Evolutionary conservation across 2,888 invertebrate species (phyloP).

Genomic region (Amphiduros pacificus): DNA sequence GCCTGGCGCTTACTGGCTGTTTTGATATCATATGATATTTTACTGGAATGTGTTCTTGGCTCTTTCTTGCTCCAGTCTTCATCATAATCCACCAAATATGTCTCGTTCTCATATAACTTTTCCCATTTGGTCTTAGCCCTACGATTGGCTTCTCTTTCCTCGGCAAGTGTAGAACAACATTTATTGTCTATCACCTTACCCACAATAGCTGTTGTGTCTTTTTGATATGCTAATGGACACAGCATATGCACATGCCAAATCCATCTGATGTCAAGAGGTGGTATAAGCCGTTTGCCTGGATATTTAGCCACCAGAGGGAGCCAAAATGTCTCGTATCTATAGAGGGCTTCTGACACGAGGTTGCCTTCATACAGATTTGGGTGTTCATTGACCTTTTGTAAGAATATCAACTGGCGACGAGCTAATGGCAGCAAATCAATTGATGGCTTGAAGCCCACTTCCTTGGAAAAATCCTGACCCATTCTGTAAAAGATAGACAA

Average conservation of each 20-base stretch:
- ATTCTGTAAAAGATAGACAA: no score
- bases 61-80: neutral
- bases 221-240: constrained; percentile 44
- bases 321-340: constrained; percentile 58
- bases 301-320: constrained; percentile 58
- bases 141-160: constrained; percentile 38
- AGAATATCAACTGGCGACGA: constrained; percentile 31
- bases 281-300: constrained; percentile 51
- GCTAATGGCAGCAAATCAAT: no score
- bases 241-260: constrained; percentile 61
- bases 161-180: constrained; percentile 42
- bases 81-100: constrained; percentile 4
- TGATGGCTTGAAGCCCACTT: no score
- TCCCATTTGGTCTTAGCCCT: constrained; percentile 42
- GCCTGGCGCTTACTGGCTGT: constrained; percentile 59
- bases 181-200: constrained; percentile 58
- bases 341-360: constrained; percentile 1
- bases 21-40: constrained; percentile 48
- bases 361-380: constrained; percentile 42
- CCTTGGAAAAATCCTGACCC: no score
- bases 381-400: constrained; percentile 39
- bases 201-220: constrained; percentile 42
- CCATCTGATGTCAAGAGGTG: constrained; percentile 62
- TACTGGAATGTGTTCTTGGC: no score
- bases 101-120: constrained; percentile 7